Conservation (phyloP, 2,888 invertebrate genomes). For the Hydrotaea cyrtoneurina region DNA sequence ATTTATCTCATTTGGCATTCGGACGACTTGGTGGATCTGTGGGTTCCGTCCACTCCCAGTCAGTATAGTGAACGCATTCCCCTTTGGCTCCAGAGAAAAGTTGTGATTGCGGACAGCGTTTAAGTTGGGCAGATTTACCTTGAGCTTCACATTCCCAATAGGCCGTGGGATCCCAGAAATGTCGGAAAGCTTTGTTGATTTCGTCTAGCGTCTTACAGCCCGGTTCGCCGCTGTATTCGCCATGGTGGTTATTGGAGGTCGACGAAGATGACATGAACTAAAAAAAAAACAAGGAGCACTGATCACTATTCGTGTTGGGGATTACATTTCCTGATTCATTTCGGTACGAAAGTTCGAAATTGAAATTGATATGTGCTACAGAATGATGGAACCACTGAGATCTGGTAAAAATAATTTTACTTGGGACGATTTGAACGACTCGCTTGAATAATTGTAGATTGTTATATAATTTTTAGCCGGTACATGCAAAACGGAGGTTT, state of each 20-base stretch:
- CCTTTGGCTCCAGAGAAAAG: slow-evolving; percentile 74
- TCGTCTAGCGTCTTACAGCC: slow-evolving; percentile 76
- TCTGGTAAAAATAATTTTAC: no score
- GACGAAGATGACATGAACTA: slow-evolving; percentile 62
- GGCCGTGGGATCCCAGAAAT: slow-evolving; percentile 78
- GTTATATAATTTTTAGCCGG: no score
- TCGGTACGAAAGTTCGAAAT: no score
- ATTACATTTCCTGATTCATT: no score
- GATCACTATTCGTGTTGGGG: no score
- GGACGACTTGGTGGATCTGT: slow-evolving; percentile 77
- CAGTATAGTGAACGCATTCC: slow-evolving; percentile 74
- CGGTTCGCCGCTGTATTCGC: slow-evolving; percentile 76
- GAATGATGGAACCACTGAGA: no score
- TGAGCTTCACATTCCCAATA: slow-evolving; percentile 77
- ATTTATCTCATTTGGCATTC: slow-evolving; percentile 10
- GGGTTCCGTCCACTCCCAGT: slow-evolving; percentile 77
- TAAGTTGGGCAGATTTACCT: slow-evolving; percentile 72
- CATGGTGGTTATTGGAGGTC: slow-evolving; percentile 48
- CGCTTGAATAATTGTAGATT: no score
- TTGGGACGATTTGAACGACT: no score
- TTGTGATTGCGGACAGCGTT: slow-evolving; percentile 73
- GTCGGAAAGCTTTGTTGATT: slow-evolving; percentile 76
- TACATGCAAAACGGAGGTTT: no score
- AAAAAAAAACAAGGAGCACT: slow-evolving; percentile 24
- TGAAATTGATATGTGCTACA: no score